Evolutionary conservation across 1,140 invertebrate species (phyloP).

Genomic region (Psix sp.): DNA sequence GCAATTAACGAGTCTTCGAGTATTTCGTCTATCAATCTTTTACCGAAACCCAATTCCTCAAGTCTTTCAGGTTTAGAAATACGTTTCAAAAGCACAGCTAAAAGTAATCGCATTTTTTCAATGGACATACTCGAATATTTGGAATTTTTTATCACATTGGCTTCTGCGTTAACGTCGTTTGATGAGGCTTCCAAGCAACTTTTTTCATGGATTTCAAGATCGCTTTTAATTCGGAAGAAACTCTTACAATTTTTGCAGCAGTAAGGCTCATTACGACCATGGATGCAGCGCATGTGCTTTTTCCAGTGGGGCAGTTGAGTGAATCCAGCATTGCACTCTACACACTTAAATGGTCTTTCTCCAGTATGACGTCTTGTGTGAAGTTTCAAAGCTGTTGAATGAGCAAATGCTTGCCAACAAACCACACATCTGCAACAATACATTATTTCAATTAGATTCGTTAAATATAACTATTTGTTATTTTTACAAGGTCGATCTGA

Average conservation of each 20-base stretch:
- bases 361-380: slow-evolving; percentile 88
- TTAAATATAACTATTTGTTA: too few relatives aligned
- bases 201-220: slow-evolving; percentile 81
- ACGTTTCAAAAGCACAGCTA: slow-evolving; percentile 87
- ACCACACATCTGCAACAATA: slow-evolving; percentile 80
- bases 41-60: slow-evolving; percentile 87
- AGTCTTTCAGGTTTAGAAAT: slow-evolving; percentile 87
- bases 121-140: slow-evolving; percentile 79
- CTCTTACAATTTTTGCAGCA: slow-evolving; percentile 82
- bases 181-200: slow-evolving; percentile 74
- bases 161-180: slow-evolving; percentile 57
- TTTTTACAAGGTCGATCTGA: too few relatives aligned
- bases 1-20: slow-evolving; percentile 85
- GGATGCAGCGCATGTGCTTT: slow-evolving; percentile 88
- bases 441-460: too few relatives aligned
- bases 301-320: slow-evolving; percentile 88
- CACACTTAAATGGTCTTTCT: slow-evolving; percentile 89
- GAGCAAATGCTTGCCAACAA: slow-evolving; percentile 88
- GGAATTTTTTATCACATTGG: slow-evolving; percentile 74
- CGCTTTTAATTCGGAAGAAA: slow-evolving; percentile 87
- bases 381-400: slow-evolving; percentile 89
- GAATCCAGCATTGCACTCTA: slow-evolving; percentile 82
- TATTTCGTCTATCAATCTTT: slow-evolving; percentile 89
- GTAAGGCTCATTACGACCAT: slow-evolving; percentile 85
- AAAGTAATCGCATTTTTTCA: slow-evolving; percentile 85